Conservation (phyloP, 2,797 vertebrate genomes). For the Siniperca obscura region DNA sequence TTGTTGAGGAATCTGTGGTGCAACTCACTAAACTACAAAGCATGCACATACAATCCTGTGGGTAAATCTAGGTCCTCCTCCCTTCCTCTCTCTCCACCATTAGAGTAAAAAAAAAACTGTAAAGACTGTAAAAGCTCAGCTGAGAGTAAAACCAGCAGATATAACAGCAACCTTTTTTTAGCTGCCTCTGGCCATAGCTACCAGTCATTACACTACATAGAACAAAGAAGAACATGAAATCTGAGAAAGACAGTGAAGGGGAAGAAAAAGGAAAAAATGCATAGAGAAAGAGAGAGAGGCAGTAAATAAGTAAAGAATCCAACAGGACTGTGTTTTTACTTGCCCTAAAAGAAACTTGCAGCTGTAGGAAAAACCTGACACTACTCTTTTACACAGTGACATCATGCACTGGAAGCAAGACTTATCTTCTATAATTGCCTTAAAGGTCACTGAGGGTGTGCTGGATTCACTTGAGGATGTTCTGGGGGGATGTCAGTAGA, state of each 20-base stretch:
- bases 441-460: not conserved
- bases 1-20: conserved; percentile 20
- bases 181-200: conserved; percentile 55
- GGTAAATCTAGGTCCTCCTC: conserved; percentile 42
- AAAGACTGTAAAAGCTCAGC: conserved; percentile 38
- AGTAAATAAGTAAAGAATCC: conserved; percentile 40
- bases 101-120: conserved; percentile 23
- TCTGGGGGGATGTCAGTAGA: not conserved
- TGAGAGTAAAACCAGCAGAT: conserved; percentile 41
- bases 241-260: conserved; percentile 38
- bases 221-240: conserved; percentile 57
- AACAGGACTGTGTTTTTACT: conserved; percentile 63
- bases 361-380: conserved; percentile 41
- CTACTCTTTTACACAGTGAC: conserved; percentile 21
- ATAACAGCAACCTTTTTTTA: conserved; percentile 46
- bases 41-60: conserved; percentile 37
- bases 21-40: conserved; percentile 46
- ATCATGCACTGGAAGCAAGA: conserved; percentile 2
- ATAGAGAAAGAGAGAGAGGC: conserved; percentile 23
- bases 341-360: conserved; percentile 47
- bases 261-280: conserved; percentile 27
- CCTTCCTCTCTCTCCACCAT: conserved; percentile 46
- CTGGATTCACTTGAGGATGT: not conserved
- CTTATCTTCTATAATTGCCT: not conserved
- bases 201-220: conserved; percentile 54